Base-by-base conservation (phyloP, 2,113 vertebrate genomes). In the Indri indri region DNA sequence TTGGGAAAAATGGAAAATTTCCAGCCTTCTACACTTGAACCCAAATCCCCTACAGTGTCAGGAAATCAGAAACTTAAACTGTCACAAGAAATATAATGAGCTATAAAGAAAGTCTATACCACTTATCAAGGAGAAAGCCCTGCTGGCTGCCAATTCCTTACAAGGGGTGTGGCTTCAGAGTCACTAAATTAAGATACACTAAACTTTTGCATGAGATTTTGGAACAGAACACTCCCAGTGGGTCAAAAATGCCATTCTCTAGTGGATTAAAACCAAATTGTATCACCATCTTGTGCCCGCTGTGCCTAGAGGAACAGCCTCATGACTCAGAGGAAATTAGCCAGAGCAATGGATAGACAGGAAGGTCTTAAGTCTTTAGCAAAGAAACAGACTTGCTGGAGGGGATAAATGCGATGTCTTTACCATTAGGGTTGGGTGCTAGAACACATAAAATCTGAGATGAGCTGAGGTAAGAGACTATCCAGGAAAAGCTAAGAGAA, bases 1-100 rank as follows among this genome's bases (percentile, higher is more conserved):
- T 71, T 77, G 54, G 65, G 27, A 77, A 74, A 74, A 34, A 27
- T 71, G 79, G 79, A 97, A 97, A 50, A 22, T 80, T 89, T 97
- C 89, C 92, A 95, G 71, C 66, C 47, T 90, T 90, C 77, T 90
- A 76, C 59, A 96, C 70, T 82, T 94, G 92, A 91, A 85, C 84
- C 61, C 59, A 90, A 61, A 0, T 3, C 45, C 57, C 57, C 90
- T 74, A 85, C 8, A 68, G 45, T 91, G 59, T 66, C 85, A 95
- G 70, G 73, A 74, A 97, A 79, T 59, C 68, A 89, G 77, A 50
- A 98, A 97, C 76, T 95, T 84, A 97, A 74, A 95, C 37, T 96
- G 74, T 85, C 89, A 95, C 22, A 2, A 93, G 70, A 94, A 96
- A 90, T 77, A 81, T 9, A 97, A 91, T 52, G 23, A 40, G 54